Base-by-base conservation (phyloP, 2,888 invertebrate genomes). In the Nomada fucata region DNA sequence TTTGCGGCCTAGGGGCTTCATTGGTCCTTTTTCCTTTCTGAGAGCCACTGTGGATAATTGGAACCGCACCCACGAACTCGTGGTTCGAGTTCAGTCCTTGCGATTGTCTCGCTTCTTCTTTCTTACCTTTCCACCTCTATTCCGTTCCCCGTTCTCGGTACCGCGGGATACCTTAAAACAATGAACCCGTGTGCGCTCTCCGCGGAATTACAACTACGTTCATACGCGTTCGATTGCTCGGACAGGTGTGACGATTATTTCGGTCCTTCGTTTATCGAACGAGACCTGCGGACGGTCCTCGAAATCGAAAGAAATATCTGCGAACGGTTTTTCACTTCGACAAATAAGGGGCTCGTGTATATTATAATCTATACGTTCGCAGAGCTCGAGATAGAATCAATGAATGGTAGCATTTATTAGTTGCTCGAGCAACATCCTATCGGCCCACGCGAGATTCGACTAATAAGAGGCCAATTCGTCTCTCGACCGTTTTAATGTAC, bases 41-140 rank as follows among this genome's bases (percentile, higher is more conserved):
- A 87, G 86, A 89, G 88, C 90, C 91, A 90, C 90, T 91, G 89
- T 91, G 84, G 89, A 90, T 91, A 91, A 91, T 91, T 90, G 90
- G 89, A 77, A 87, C 87, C 88, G 86, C 90, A 90, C 89, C 91
- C 88, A 90, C 88, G 64, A 85, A 73, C 71, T 61, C 47, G 67
- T 50, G 44, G 36, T 73, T 44, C 67, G 52, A 20, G 52, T 42
- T 68, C 70, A n/a, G 55, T 75, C 71, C 69, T 68, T 59, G 64
- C 23, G 20, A 71, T 68, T 67, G 67, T 76, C 76, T 69, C 70
- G 47, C 63, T 64, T 73, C 63, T 70, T 55, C 67, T 18, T 64
- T 47, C 76, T 36, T 29, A 15, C 36, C 59, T 69, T 36, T 70
- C 59, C 47, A 42, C 36, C 69, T n/a, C 36, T 61, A 29, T 67